A percentile compares a stretch with the other conserved stretches of the same genome.
phyloP scores from a whole-genome alignment of 2,888 invertebrate genomes.

The Synanthedon formicaeformis region DNA sequence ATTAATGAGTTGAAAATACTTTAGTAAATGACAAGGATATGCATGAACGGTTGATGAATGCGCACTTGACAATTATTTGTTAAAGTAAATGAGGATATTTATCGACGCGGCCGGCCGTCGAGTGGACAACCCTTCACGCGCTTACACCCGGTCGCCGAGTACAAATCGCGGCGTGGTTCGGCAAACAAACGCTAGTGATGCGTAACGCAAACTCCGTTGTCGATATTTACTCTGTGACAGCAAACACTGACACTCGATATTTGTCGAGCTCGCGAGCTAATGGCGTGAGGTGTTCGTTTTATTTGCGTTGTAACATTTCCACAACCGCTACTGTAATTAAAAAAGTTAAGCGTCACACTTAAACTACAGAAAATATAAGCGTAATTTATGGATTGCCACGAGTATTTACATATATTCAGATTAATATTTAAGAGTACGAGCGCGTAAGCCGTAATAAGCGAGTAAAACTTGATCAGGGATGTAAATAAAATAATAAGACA shows the following conservation, averaged over 20 bases:
- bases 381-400: not conserved
- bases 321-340: constrained; percentile 58
- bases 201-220: constrained; percentile 66
- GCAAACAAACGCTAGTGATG: constrained; percentile 66
- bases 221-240: constrained; percentile 59
- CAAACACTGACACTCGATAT: constrained; percentile 62
- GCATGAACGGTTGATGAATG: constrained; percentile 21
- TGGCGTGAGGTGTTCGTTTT: constrained; percentile 47
- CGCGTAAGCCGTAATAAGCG: constrained; percentile 15
- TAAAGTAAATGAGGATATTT: constrained; percentile 55
- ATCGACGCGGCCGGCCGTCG: constrained; percentile 47
- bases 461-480: constrained; percentile 38
- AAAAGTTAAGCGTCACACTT: constrained; percentile 19
- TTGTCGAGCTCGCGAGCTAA: constrained; percentile 60
- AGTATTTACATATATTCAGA: constrained; percentile 1
- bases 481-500: constrained; percentile 52
- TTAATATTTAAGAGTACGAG: constrained; percentile 1
- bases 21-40: not conserved
- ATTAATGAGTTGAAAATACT: not conserved
- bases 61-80: constrained; percentile 41
- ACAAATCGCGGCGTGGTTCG: constrained; percentile 25
- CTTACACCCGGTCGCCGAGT: constrained; percentile 31
- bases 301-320: constrained; percentile 47
- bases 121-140: constrained; percentile 63
- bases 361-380: constrained; percentile 13